A percentile compares a stretch with the other conserved stretches of the same genome.
phyloP scores from a whole-genome alignment of 2,888 invertebrate genomes.

The Acleris holmiana region DNA sequence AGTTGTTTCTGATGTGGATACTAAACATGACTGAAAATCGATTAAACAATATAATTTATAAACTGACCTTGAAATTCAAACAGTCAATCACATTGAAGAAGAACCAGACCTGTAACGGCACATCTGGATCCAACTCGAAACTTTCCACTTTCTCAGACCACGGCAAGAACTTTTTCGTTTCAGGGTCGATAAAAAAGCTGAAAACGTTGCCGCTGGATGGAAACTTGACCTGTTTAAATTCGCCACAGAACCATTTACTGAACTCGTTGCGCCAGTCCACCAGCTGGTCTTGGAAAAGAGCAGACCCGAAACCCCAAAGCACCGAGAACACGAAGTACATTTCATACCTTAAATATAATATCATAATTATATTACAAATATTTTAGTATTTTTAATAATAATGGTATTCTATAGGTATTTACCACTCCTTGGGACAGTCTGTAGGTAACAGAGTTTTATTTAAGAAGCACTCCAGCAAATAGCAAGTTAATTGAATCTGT shows the following conservation, averaged over 20 bases:
- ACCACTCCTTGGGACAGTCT: slow-evolving; percentile 97
- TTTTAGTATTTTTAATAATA: background rate
- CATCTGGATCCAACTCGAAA: slow-evolving; percentile 93
- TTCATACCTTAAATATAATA: slow-evolving; percentile 86
- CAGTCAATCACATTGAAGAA: background rate
- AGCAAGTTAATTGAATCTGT: slow-evolving; percentile 94
- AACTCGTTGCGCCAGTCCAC: slow-evolving; percentile 97
- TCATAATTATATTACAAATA: background rate
- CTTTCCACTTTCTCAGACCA: slow-evolving; percentile 92
- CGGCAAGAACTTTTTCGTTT: slow-evolving; percentile 92
- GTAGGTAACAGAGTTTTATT: slow-evolving; percentile 91
- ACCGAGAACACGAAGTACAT: slow-evolving; percentile 95
- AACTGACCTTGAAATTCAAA: slow-evolving; percentile 35
- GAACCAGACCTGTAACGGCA: slow-evolving; percentile 92
- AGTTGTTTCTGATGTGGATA: slow-evolving; percentile 95
- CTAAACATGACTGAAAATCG: slow-evolving; percentile 88
- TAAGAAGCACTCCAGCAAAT: slow-evolving; percentile 93
- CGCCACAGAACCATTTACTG: slow-evolving; percentile 96
- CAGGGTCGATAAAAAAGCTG: slow-evolving; percentile 94
- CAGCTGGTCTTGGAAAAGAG: slow-evolving; percentile 95
- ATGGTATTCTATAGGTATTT: slow-evolving; percentile 37
- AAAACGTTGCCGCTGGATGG: slow-evolving; percentile 93
- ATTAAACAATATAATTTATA: background rate
- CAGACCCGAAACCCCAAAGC: slow-evolving; percentile 97
- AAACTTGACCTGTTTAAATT: slow-evolving; percentile 96